Percentiles rank a stretch among this genome's conserved stretches.
phyloP scores from a whole-genome alignment of 92 coral and sea anemone species.

The Montipora capitata region DNA sequence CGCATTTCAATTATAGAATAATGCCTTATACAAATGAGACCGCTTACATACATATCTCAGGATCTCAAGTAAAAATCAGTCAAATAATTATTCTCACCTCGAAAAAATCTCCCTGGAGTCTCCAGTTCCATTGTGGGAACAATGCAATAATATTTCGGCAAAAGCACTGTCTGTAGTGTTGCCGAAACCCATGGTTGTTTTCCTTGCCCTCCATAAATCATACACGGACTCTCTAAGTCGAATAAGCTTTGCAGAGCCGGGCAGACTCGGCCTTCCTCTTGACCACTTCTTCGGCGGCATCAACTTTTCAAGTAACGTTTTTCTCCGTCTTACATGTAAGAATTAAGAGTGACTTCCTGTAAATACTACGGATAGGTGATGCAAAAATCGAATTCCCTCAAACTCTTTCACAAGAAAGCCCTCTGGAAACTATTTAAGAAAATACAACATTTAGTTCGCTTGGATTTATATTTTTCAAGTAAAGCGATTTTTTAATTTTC shows the following conservation, averaged over 20 bases:
- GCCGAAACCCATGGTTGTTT: conserved; percentile 16
- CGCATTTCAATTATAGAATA: neutral
- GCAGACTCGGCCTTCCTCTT: no score
- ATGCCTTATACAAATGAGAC: neutral
- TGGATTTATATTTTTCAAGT: no score
- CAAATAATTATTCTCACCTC: conserved; percentile 25
- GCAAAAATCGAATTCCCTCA: neutral
- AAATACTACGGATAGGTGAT: neutral
- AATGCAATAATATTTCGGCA: conserved; percentile 10
- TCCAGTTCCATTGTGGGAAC: neutral
- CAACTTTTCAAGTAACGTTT: no score
- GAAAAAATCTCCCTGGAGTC: no score
- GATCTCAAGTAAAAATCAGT: conserved; percentile 4
- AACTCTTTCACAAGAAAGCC: neutral
- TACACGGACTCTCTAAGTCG: no score
- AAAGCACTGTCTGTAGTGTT: conserved; percentile 19
- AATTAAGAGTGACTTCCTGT: neutral
- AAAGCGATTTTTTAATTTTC: neutral
- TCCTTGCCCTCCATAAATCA: no score
- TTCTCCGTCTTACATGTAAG: no score
- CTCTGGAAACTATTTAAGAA: neutral
- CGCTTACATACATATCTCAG: neutral
- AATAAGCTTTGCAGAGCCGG: no score
- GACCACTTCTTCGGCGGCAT: no score
- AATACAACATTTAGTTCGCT: neutral